Percentiles rank a stretch among this genome's conserved stretches.
Conservation (phyloP, 2,113 vertebrate genomes). For the Ifrita kowaldi region DNA sequence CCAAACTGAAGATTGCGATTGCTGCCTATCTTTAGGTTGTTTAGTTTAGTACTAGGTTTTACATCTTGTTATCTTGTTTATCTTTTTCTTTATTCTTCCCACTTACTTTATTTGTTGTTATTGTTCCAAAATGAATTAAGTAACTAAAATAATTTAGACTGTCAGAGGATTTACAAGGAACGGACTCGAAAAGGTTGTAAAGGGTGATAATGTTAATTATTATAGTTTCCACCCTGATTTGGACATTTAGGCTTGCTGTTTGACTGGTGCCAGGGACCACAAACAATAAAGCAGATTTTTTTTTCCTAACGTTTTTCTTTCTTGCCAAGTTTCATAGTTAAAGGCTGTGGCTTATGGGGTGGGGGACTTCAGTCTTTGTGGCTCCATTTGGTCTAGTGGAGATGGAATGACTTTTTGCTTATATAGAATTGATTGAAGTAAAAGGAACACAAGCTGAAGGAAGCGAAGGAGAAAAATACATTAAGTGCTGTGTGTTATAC, state of each 20-base stretch:
- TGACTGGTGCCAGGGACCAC: neutral
- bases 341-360: neutral
- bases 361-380: neutral
- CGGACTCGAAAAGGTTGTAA: neutral
- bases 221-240: neutral
- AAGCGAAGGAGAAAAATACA: neutral
- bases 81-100: neutral
- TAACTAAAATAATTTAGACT: neutral
- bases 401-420: neutral
- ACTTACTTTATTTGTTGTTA: neutral
- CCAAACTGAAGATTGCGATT: neutral
- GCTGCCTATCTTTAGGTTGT: neutral
- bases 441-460: neutral
- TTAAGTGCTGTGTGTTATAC: neutral
- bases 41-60: neutral
- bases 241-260: neutral
- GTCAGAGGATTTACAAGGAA: neutral
- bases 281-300: neutral
- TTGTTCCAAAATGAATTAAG: neutral
- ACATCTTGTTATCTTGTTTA: neutral
- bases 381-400: neutral
- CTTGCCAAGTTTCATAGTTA: neutral
- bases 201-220: neutral
- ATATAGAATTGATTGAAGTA: neutral
- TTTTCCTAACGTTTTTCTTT: neutral